These are phyloP conservation scores for Myotis daubentonii DNA, from an alignment of 2,797 vertebrate species.

Conservation along the genomic window DNA sequence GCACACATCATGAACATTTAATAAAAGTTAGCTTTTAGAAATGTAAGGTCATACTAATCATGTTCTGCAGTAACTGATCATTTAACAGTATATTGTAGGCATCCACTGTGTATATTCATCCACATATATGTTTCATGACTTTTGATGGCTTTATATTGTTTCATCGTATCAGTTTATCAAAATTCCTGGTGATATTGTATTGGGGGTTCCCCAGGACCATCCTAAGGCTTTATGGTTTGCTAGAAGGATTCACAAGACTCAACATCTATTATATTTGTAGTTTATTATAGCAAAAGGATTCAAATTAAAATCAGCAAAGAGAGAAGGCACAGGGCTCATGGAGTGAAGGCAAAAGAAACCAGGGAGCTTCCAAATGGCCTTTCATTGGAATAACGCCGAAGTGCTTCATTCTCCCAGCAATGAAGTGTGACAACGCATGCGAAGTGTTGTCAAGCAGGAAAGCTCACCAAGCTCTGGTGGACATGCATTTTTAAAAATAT, in stretches of 20 bases:
- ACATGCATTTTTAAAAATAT: no score
- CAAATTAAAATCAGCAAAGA: neutral
- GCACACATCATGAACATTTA: neutral
- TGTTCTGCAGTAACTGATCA: conserved; percentile 3
- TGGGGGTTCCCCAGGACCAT: neutral
- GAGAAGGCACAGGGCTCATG: neutral
- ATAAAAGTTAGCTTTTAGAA: neutral
- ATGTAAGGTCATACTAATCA: neutral
- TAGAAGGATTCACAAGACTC: neutral
- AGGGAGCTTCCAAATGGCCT: neutral
- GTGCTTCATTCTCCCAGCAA: neutral
- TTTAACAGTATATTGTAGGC: neutral
- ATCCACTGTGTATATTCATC: neutral
- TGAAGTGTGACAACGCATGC: neutral
- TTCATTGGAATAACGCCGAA: neutral
- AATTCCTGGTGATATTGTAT: neutral
- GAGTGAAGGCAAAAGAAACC: neutral
- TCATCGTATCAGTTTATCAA: neutral
- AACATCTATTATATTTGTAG: neutral
- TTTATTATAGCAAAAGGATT: neutral
- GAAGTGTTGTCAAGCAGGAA: neutral
- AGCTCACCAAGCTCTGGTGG: neutral
- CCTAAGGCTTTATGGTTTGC: neutral
- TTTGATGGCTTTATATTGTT: neutral
- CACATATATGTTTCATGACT: neutral